These are phyloP conservation scores for Antechinus flavipes DNA, from an alignment of 2,113 vertebrate genomes.

Conservation along the genomic window DNA sequence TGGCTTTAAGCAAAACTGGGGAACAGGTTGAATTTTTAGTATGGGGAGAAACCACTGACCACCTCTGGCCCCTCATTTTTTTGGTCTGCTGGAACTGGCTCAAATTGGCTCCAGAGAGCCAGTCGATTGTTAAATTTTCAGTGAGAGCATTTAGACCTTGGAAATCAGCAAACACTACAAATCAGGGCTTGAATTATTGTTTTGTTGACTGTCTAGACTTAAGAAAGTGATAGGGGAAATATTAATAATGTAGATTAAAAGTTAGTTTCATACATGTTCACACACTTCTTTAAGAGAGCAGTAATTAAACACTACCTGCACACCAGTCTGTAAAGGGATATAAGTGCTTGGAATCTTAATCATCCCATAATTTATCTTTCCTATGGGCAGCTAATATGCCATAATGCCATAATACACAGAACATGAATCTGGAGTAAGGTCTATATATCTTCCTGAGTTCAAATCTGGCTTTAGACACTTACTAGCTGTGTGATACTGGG, in stretches of 20 bases:
- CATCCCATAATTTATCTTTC: not conserved
- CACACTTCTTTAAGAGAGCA: not conserved
- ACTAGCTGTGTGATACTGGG: not conserved
- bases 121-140: not conserved
- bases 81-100: not conserved
- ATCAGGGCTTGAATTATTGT: not conserved
- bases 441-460: not conserved
- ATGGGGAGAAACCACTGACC: not conserved
- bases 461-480: not conserved
- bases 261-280: no score
- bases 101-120: not conserved
- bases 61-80: not conserved
- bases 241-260: not conserved
- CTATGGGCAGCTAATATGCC: not conserved
- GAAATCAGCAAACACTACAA: not conserved
- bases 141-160: not conserved
- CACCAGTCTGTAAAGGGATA: not conserved
- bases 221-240: not conserved
- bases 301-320: not conserved
- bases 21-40: not conserved
- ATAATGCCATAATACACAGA: not conserved
- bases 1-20: not conserved
- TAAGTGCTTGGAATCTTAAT: not conserved
- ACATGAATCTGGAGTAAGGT: not conserved
- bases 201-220: not conserved